Conservation (phyloP, 37 sponge, comb jelly and placozoan genomes). For the Lycopodina hypogea region DNA sequence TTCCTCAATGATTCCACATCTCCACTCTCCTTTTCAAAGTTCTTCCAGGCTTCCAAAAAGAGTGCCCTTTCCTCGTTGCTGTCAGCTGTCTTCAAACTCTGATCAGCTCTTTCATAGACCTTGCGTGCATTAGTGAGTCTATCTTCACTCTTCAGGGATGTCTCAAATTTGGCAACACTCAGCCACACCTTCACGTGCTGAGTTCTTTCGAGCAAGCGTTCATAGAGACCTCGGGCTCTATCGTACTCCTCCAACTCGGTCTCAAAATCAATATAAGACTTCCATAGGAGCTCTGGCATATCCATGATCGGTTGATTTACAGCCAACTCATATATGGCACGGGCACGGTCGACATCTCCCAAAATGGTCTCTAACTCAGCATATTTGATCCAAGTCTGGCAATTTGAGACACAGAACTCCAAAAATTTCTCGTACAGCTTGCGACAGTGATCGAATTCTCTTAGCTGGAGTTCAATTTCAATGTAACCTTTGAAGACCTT, state of each 20-base stretch:
- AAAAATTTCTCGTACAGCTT: slow-evolving; percentile 98
- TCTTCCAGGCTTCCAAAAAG: slow-evolving; percentile 88
- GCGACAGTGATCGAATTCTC: slow-evolving; percentile 96
- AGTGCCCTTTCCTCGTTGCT: slow-evolving; percentile 75
- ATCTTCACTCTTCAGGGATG: slow-evolving; percentile 33
- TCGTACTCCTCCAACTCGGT: slow-evolving; percentile 82
- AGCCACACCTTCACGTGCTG: slow-evolving; percentile 99
- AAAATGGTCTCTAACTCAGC: slow-evolving; percentile 87
- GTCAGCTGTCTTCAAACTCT: slow-evolving; percentile 41
- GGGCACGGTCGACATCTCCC: slow-evolving; percentile 83
- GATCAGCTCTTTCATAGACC: slow-evolving; percentile 66
- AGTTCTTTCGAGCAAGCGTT: slow-evolving; percentile 83
- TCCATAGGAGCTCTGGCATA: slow-evolving; percentile 99
- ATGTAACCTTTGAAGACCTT: slow-evolving; percentile 95
- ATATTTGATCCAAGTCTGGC: slow-evolving; percentile 95
- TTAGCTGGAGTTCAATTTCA: slow-evolving; percentile 92
- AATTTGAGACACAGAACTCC: slow-evolving; percentile 77
- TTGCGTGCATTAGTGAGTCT: slow-evolving; percentile 15
- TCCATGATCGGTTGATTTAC: slow-evolving; percentile 90
- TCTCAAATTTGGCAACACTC: slow-evolving; percentile 91
- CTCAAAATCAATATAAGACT: slow-evolving; percentile 98
- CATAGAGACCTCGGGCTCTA: slow-evolving; percentile 73
- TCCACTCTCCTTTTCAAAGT: slow-evolving; percentile 78
- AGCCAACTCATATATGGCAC: slow-evolving; percentile 93
- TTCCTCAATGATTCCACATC: slow-evolving; percentile 45